Evolutionary conservation across 2,797 vertebrate genomes (phyloP).

Genomic region (Triplophysa bombifrons): DNA sequence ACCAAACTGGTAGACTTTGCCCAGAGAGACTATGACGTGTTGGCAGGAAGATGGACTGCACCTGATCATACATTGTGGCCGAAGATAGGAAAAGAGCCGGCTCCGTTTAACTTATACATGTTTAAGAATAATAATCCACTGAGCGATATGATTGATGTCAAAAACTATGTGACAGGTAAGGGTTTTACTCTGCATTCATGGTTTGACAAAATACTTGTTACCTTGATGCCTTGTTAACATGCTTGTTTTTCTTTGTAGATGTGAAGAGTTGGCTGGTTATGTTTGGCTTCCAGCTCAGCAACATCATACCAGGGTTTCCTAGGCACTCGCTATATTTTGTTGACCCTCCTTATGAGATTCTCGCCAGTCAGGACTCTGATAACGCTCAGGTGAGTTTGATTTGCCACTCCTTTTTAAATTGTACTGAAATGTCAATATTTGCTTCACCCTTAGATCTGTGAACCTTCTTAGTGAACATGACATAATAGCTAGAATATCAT

Average conservation of each 20-base stretch:
- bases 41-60: conserved; percentile 87
- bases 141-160: conserved; percentile 86
- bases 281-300: conserved; percentile 91
- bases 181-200: neutral
- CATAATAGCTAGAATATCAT: neutral
- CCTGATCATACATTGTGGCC: conserved; percentile 86
- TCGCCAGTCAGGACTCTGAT: conserved; percentile 85
- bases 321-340: conserved; percentile 86
- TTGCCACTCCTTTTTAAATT: neutral
- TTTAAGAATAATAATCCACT: conserved; percentile 92
- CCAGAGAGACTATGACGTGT: conserved; percentile 86
- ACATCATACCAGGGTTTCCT: conserved; percentile 89
- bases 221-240: neutral
- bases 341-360: conserved; percentile 83
- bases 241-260: conserved; percentile 67
- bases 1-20: conserved; percentile 89
- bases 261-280: conserved; percentile 92
- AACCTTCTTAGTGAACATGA: neutral
- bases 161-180: conserved; percentile 88
- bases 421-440: neutral
- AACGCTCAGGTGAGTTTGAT: conserved; percentile 79
- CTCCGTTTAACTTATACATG: conserved; percentile 88
- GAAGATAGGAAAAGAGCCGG: conserved; percentile 82
- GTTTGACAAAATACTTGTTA: neutral
- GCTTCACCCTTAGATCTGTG: neutral